A percentile compares a stretch with the other conserved stretches of the same genome.
Conservation (phyloP, 2,113 vertebrate genomes). For the Dasyornis broadbenti region DNA sequence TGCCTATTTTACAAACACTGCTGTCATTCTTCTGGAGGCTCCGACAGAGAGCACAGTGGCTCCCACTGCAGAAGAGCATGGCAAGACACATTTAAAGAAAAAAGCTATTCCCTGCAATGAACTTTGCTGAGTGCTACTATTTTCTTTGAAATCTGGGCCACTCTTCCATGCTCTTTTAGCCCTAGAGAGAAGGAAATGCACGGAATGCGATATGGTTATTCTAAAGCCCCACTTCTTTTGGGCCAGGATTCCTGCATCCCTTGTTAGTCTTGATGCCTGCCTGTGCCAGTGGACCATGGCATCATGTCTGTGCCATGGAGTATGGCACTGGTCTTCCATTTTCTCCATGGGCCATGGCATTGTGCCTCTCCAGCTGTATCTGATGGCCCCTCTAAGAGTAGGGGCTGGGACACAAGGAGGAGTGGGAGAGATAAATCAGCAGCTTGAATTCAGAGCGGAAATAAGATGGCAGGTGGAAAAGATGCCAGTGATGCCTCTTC, state of each 20-base stretch:
- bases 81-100: background rate
- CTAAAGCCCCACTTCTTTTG: background rate
- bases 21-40: background rate
- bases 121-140: background rate
- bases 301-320: background rate
- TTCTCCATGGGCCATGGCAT: background rate
- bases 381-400: background rate
- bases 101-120: background rate
- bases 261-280: no score
- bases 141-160: background rate
- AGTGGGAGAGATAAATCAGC: background rate
- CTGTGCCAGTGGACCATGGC: background rate
- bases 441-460: background rate
- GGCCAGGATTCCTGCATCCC: background rate
- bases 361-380: background rate
- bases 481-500: background rate
- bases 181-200: rapidly evolving
- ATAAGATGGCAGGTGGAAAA: background rate
- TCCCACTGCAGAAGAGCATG: background rate
- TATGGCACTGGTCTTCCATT: background rate
- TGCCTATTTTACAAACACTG: background rate
- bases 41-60: background rate
- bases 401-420: background rate
- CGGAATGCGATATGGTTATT: rapidly evolving
- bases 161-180: background rate